Evolutionary conservation across 1,140 invertebrate species (phyloP).

Genomic region (Ips nitidus): DNA sequence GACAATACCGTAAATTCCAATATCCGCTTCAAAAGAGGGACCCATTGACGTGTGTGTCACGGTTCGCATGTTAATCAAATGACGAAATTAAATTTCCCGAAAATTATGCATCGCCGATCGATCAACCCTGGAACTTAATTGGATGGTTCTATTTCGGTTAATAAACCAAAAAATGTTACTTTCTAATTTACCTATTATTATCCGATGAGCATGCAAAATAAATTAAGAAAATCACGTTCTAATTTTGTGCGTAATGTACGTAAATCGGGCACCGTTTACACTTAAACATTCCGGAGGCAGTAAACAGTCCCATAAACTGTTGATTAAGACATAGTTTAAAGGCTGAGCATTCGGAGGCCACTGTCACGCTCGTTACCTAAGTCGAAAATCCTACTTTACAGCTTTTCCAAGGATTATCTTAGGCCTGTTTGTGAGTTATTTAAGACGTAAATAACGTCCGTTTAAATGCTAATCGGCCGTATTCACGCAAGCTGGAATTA

Average conservation of each 20-base stretch:
- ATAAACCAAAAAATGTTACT: too few species aligned
- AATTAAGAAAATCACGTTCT: too few species aligned
- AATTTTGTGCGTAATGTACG: too few species aligned
- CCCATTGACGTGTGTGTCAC: neutral
- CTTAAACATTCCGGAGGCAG: neutral
- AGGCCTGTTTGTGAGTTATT: conserved; percentile 11
- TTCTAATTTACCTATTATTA: too few species aligned
- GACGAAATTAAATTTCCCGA: conserved; percentile 16
- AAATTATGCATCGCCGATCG: conserved; percentile 4
- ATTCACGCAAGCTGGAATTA: conserved; percentile 4
- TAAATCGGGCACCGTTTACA: too few species aligned
- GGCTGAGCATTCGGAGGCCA: conserved; percentile 1
- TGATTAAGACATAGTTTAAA: conserved; percentile 17
- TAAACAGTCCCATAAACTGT: conserved; percentile 9
- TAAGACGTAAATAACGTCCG: conserved; percentile 5
- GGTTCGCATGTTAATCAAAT: conserved; percentile 4
- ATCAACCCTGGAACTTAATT: too few species aligned
- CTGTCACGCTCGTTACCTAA: conserved; percentile 12
- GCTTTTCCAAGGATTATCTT: conserved; percentile 8
- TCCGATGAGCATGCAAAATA: too few species aligned
- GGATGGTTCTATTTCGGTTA: too few species aligned
- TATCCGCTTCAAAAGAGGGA: conserved; percentile 7
- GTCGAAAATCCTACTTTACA: conserved; percentile 20
- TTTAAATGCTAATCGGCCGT: conserved; percentile 13
- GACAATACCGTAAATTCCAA: conserved; percentile 16